A percentile compares a stretch with the other conserved stretches of the same genome.
These are phyloP conservation scores for Athene cunicularia DNA, from an alignment of 2,113 vertebrate species.

Conservation along the genomic window DNA sequence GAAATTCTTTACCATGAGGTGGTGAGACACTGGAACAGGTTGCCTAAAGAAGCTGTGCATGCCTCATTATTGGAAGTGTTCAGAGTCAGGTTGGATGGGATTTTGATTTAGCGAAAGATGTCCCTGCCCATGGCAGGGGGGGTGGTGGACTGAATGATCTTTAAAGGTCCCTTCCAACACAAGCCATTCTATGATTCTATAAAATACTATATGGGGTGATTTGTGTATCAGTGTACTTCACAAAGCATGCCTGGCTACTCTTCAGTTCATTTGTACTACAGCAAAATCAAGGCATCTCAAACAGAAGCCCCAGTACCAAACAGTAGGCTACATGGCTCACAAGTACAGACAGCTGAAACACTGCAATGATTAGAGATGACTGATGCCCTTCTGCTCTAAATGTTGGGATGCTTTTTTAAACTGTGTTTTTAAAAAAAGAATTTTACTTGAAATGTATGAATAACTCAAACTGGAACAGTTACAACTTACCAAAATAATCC, in stretches of 20 bases:
- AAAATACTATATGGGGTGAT: background rate
- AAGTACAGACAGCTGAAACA: background rate
- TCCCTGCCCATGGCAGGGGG: background rate
- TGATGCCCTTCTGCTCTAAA: background rate
- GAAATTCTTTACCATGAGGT: background rate
- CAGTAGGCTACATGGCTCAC: background rate
- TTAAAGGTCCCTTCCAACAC: background rate
- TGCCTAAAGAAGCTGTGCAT: background rate
- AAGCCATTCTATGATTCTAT: background rate
- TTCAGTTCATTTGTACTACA: background rate
- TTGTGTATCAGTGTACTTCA: background rate
- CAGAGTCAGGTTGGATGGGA: fast-evolving
- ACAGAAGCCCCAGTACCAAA: background rate
- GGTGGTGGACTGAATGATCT: background rate
- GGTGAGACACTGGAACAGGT: background rate
- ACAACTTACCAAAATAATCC: background rate
- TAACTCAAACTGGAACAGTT: background rate
- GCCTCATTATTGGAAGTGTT: background rate
- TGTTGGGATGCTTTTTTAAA: background rate
- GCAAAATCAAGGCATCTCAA: background rate
- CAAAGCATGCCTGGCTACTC: background rate
- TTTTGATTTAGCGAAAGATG: background rate
- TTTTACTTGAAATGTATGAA: background rate
- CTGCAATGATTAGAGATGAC: background rate
- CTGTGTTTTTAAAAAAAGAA: background rate